phyloP scores from a whole-genome alignment of 1,140 invertebrate species.

The Panagrolaimus sp. region DNA sequence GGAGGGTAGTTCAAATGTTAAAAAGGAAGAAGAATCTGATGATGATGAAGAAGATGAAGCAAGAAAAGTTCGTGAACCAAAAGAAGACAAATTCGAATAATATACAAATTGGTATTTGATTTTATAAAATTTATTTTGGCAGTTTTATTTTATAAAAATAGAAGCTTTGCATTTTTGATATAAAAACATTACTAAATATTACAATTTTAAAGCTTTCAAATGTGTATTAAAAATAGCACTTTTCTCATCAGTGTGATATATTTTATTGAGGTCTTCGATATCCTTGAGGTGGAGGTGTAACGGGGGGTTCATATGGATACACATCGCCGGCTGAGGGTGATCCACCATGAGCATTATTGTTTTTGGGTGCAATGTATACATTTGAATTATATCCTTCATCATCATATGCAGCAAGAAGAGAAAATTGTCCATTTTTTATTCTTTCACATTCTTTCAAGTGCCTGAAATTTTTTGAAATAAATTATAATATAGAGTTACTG shows the following conservation, averaged over 20 bases:
- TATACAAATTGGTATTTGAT: background rate
- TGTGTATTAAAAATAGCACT: too few species aligned
- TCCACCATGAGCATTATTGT: constrained; percentile 45
- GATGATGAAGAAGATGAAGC: constrained; percentile 6
- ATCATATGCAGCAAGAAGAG: constrained; percentile 15
- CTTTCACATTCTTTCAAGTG: constrained; percentile 11
- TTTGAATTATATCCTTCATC: constrained; percentile 13
- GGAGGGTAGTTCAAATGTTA: background rate
- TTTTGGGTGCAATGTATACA: constrained; percentile 40
- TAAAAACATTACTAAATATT: too few species aligned
- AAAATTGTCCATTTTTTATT: constrained; percentile 10
- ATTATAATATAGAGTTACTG: too few species aligned
- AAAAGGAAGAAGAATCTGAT: background rate
- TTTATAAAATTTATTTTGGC: background rate
- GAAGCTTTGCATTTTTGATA: too few species aligned
- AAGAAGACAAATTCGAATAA: background rate
- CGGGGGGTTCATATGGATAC: constrained; percentile 44
- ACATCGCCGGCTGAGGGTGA: constrained; percentile 50
- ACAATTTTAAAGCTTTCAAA: too few species aligned
- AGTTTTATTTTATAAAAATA: too few species aligned
- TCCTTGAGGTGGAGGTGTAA: constrained; percentile 21
- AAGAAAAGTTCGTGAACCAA: background rate
- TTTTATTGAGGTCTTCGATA: background rate
- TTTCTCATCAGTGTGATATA: too few species aligned
- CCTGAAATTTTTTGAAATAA: too few species aligned